Evolutionary conservation across 2,113 vertebrate species (phyloP), one percentile per base, ranked within the genome.

Genomic region (Apodemus speciosus): DNA sequence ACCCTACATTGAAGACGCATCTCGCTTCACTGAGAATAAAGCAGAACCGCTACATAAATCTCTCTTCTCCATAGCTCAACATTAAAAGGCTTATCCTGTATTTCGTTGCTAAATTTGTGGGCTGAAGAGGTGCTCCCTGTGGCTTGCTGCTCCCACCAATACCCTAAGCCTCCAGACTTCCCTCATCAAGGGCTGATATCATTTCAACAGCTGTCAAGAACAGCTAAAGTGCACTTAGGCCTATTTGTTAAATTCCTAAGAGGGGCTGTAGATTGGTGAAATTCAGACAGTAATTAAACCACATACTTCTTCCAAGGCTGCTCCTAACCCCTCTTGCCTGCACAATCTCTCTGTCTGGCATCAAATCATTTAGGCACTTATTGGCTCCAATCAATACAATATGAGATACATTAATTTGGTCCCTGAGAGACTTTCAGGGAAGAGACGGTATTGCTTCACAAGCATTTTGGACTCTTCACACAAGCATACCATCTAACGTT

Each of bases 271-370:
- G 97, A 98, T 97, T 95, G 98, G 96, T 1, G 21, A 97, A 98
- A 98, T 98, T 97, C 97, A 98, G 98, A 97, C 98, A 96, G 97
- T 98, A 98, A 98, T 98, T 98, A 98, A 98, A 98, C 97, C 97
- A 79, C 98, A 98, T 98, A 97, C 98, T 98, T 98, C 98, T 98
- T 98, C 88, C 96, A 96, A 96, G 96, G 97, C 94, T 93, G 96
- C 95, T 91, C 96, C 95, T 96, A 71, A 83, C 96, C 95, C 92
- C 88, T 96, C 95, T 96, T 64, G 91, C 97, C 77, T 92, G 95
- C 97, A 97, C 97, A 97, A 97, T 97, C 97, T 96, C 97, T 94
- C 97, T 96, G 96, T 94, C 97, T 98, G 90, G 20, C 96, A 97
- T 98, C 98, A 97, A 98, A 98, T 98, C 97, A 98, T 98, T 97